phyloP scores from a whole-genome alignment of 2,797 vertebrate genomes.

The Sebastes miniatus region DNA sequence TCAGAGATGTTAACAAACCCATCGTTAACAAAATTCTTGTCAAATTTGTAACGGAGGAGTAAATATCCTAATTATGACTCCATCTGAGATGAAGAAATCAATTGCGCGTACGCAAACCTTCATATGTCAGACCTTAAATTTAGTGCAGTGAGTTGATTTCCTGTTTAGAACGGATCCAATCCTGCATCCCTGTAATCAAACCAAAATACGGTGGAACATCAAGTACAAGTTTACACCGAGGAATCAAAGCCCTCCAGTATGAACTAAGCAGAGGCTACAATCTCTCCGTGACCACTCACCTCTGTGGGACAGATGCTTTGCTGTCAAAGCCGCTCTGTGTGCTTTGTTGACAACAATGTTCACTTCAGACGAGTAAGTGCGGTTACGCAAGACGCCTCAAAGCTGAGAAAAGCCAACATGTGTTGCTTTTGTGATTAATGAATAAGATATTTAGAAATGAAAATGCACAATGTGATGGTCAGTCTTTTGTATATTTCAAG shows the following conservation, averaged over 20 bases:
- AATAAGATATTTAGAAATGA: neutral
- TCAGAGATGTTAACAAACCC: neutral
- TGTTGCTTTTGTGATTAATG: neutral
- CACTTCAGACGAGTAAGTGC: conserved; percentile 6
- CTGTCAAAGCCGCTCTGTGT: conserved; percentile 29
- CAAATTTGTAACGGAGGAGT: neutral
- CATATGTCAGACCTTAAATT: neutral
- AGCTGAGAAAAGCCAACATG: conserved; percentile 9
- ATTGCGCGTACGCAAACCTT: neutral
- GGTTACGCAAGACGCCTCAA: neutral
- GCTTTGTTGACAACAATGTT: conserved; percentile 22
- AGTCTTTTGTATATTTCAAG: conserved; percentile 1
- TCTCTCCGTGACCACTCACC: too few species aligned
- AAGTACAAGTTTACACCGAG: conserved; percentile 6
- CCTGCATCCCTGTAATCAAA: neutral
- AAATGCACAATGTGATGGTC: neutral
- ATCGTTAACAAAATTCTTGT: neutral
- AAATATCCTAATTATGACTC: neutral
- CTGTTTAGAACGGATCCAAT: conserved; percentile 9
- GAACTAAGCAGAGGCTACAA: conserved; percentile 5
- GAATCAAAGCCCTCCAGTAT: conserved; percentile 37
- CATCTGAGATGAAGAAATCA: neutral
- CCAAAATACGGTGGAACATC: neutral
- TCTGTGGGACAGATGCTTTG: conserved; percentile 27
- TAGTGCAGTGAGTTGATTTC: neutral